A percentile compares a stretch with the other conserved stretches of the same genome.
These are phyloP conservation scores for Hozukius guyotensis DNA, from an alignment of 2,797 vertebrate species.

Conservation along the genomic window DNA sequence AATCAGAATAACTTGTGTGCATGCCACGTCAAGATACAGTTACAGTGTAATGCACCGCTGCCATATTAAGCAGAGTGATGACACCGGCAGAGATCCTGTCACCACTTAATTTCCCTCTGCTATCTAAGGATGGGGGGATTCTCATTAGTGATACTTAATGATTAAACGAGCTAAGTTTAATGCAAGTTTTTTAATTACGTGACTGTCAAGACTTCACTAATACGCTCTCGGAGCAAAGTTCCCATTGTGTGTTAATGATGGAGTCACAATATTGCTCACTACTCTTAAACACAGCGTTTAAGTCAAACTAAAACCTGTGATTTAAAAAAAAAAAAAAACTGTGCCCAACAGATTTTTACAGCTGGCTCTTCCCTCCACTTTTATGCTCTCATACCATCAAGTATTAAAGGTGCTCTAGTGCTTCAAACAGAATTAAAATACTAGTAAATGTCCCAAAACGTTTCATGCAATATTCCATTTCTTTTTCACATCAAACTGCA, in stretches of 20 bases:
- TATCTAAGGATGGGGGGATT: constrained; percentile 12
- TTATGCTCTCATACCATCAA: not conserved
- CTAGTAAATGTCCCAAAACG: not conserved
- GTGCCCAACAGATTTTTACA: not conserved
- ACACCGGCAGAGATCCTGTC: constrained; percentile 30
- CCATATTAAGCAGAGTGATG: constrained; percentile 23
- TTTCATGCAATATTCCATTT: constrained; percentile 13
- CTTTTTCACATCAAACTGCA: not conserved
- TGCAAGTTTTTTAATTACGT: constrained; percentile 31
- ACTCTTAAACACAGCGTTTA: not conserved
- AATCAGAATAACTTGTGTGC: not conserved
- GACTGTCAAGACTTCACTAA: constrained; percentile 14
- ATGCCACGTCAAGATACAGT: not conserved
- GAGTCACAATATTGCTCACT: not conserved
- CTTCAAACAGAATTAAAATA: constrained; percentile 34
- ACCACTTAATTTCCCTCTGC: constrained; percentile 44
- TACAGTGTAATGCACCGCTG: constrained; percentile 1
- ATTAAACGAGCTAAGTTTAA: constrained; percentile 41
- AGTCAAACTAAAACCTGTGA: not conserved
- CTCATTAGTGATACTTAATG: constrained; percentile 50
- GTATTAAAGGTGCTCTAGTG: not conserved
- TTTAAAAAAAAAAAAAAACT: not conserved
- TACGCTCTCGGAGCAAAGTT: not conserved
- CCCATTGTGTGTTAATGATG: not conserved
- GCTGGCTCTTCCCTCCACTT: not conserved